These are phyloP conservation scores for Porphyrio hochstetteri DNA, from an alignment of 2,113 vertebrate genomes.

Conservation along the genomic window DNA sequence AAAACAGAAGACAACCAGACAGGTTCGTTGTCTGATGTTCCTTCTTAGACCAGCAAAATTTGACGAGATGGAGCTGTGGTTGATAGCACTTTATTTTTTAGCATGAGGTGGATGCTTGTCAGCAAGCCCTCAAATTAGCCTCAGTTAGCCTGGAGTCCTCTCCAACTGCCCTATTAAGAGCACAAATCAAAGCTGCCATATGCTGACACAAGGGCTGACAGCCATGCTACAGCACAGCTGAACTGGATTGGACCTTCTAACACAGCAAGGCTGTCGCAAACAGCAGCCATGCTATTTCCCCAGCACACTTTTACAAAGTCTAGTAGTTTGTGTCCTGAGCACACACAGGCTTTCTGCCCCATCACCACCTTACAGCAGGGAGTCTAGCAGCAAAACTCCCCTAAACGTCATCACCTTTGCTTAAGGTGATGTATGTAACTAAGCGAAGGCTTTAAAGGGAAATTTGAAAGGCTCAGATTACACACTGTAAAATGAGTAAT, in stretches of 20 bases:
- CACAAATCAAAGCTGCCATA: not conserved
- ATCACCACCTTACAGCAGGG: not conserved
- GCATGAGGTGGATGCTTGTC: accelerated
- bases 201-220: not conserved
- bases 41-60: not conserved
- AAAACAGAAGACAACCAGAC: not conserved
- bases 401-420: not conserved
- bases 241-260: not conserved
- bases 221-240: not conserved
- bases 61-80: not conserved
- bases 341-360: not conserved
- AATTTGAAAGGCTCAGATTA: not conserved
- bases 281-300: not conserved
- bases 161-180: not conserved
- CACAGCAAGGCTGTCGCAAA: not conserved
- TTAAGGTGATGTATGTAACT: not conserved
- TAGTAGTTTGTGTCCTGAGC: not conserved
- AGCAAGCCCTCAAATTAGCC: not conserved
- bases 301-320: not conserved
- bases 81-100: not conserved
- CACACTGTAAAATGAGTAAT: not conserved
- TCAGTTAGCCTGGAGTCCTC: not conserved
- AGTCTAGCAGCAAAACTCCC: not conserved
- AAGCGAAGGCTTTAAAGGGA: not conserved
- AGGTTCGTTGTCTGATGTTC: not conserved